Conservation (phyloP, 2,113 vertebrate genomes). For the Tenrec ecaudatus region DNA sequence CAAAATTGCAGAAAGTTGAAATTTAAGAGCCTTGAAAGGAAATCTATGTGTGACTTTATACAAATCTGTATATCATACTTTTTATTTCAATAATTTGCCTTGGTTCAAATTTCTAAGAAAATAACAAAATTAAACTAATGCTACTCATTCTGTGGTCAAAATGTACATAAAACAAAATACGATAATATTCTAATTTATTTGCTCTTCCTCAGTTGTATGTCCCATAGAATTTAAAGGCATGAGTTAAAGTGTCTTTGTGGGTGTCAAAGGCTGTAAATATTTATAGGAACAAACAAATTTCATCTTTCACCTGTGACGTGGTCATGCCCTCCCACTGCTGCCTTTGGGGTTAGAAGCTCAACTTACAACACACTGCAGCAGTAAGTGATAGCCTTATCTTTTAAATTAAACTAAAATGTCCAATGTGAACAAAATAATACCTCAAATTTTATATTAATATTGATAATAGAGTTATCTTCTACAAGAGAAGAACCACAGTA, state of each 20-base stretch:
- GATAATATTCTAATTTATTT: neutral
- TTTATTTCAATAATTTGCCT: neutral
- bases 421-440: neutral
- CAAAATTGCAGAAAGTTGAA: conserved; percentile 50
- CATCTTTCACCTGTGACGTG: too few species aligned
- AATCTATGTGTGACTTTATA: neutral
- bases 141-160: neutral
- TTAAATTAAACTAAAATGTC: neutral
- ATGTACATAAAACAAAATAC: neutral
- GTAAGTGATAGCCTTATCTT: too few species aligned
- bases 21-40: neutral
- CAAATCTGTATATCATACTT: conserved; percentile 10
- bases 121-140: neutral
- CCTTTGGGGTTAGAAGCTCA: too few species aligned
- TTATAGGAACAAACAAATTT: neutral
- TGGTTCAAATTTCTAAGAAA: conserved; percentile 24
- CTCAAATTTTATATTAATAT: neutral
- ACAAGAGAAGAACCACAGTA: neutral
- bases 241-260: neutral
- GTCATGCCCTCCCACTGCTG: too few species aligned
- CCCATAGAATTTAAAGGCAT: neutral
- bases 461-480: neutral
- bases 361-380: too few species aligned
- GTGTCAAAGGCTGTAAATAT: neutral
- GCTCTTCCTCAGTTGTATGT: neutral